Conservation (phyloP, 1,140 invertebrate species). For the Caenorhabditis remanei region DNA sequence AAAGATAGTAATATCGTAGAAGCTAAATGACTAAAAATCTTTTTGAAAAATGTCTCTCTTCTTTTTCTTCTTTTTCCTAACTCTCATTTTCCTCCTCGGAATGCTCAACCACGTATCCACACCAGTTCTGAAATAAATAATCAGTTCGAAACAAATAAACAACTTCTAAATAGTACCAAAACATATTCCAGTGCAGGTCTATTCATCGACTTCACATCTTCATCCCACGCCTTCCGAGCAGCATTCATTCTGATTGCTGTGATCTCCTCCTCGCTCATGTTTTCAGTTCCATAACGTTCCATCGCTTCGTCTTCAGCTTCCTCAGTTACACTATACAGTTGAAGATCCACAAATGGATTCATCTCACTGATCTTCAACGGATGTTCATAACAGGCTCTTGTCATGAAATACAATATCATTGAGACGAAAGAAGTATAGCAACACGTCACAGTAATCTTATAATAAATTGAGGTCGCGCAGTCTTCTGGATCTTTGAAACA, state of each 20-base stretch:
- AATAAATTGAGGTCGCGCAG: not conserved
- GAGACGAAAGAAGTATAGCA: slow-evolving; percentile 7
- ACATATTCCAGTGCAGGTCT: not conserved
- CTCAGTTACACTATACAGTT: not conserved
- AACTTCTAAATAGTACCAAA: not conserved
- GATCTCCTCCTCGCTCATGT: not conserved
- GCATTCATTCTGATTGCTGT: not conserved
- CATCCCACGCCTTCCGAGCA: not conserved
- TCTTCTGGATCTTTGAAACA: slow-evolving; percentile 14
- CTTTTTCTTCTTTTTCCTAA: not conserved
- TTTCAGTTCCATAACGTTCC: not conserved
- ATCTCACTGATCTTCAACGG: not conserved
- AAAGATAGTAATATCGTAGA: too few relatives aligned
- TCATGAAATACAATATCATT: not conserved
- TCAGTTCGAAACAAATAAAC: not conserved
- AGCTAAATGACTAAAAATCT: too few relatives aligned
- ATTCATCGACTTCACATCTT: not conserved
- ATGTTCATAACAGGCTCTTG: slow-evolving; percentile 23
- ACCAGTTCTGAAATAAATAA: slow-evolving; percentile 13
- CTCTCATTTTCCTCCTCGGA: not conserved
- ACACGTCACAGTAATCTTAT: not conserved
- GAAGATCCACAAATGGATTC: not conserved
- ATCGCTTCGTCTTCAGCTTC: not conserved
- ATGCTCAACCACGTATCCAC: not conserved
- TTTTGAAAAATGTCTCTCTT: too few relatives aligned